These are phyloP conservation scores for Cairina moschata DNA, from an alignment of 2,113 vertebrate species.

Conservation along the genomic window DNA sequence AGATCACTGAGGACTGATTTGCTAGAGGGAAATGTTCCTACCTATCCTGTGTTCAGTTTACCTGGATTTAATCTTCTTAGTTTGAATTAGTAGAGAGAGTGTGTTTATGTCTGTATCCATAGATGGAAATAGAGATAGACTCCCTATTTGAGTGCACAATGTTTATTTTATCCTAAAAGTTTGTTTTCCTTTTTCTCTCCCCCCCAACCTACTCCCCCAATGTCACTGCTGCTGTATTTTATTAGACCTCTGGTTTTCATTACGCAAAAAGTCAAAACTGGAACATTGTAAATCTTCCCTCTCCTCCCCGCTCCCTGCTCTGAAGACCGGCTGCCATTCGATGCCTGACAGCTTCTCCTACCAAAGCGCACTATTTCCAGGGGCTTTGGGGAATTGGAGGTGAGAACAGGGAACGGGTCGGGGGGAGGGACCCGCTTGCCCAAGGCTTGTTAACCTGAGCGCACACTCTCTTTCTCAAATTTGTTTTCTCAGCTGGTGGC, in stretches of 20 bases:
- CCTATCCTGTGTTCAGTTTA: not conserved
- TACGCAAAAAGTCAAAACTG: slow-evolving; percentile 64
- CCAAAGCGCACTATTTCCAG: not conserved
- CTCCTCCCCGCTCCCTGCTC: not conserved
- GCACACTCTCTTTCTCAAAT: slow-evolving; percentile 71
- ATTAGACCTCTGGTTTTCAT: slow-evolving; percentile 74
- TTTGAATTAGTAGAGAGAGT: not conserved
- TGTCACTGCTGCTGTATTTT: slow-evolving; percentile 65
- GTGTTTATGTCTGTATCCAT: not conserved
- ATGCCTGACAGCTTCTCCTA: slow-evolving; percentile 21
- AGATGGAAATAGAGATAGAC: slow-evolving; percentile 33
- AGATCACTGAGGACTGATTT: not conserved
- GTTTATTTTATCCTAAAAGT: slow-evolving; percentile 1
- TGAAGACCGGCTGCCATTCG: not conserved
- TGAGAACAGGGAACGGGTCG: slow-evolving; percentile 28
- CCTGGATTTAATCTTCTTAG: slow-evolving; percentile 1
- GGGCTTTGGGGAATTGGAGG: slow-evolving; percentile 51
- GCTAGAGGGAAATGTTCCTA: not conserved
- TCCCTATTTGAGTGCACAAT: not conserved
- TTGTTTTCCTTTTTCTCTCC: not conserved
- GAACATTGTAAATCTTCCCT: slow-evolving; percentile 66
- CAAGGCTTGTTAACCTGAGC: slow-evolving; percentile 66
- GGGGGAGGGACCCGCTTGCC: not conserved
- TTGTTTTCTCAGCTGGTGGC: slow-evolving; percentile 83
- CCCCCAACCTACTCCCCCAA: fast-evolving